Evolutionary conservation across 2,888 invertebrate species (phyloP).

Genomic region (Dolomedes plantarius): DNA sequence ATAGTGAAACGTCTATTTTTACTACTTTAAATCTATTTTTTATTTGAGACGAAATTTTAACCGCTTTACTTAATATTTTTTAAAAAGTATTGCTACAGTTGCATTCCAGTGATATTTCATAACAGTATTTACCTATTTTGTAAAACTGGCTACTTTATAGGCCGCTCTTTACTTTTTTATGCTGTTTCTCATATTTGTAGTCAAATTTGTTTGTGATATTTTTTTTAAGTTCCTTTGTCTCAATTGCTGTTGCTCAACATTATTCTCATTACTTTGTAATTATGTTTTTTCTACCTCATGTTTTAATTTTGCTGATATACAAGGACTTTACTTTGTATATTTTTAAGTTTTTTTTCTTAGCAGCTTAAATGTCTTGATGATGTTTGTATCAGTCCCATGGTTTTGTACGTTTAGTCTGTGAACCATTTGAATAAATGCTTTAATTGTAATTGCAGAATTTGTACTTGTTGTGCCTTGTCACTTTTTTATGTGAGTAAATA

Average conservation of each 20-base stretch:
- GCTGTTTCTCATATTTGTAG: conserved; percentile 40
- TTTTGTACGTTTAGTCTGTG: conserved; percentile 29
- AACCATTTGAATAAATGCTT: conserved; percentile 35
- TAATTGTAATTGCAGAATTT: conserved; percentile 51
- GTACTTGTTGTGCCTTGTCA: conserved; percentile 51
- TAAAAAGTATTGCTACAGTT: background rate
- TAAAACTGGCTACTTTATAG: background rate
- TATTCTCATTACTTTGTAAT: conserved; percentile 59
- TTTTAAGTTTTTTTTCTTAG: conserved; percentile 20
- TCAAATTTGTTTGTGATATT: conserved; percentile 68
- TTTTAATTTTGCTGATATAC: conserved; percentile 33
- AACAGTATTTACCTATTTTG: conserved; percentile 3
- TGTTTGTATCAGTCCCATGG: conserved; percentile 32
- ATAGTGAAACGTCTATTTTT: conserved; percentile 19
- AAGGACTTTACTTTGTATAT: too few species aligned
- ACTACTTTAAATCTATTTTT: background rate
- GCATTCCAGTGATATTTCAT: conserved; percentile 1
- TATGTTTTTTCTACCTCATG: conserved; percentile 61
- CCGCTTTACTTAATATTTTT: conserved; percentile 13
- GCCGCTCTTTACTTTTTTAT: background rate
- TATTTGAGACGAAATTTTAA: background rate
- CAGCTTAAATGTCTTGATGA: background rate
- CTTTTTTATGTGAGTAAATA: conserved; percentile 57
- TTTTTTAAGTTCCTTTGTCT: conserved; percentile 64
- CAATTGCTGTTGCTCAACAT: conserved; percentile 54